Base-by-base conservation (phyloP, 2,797 vertebrate species). In the Sebastes wilsoni region DNA sequence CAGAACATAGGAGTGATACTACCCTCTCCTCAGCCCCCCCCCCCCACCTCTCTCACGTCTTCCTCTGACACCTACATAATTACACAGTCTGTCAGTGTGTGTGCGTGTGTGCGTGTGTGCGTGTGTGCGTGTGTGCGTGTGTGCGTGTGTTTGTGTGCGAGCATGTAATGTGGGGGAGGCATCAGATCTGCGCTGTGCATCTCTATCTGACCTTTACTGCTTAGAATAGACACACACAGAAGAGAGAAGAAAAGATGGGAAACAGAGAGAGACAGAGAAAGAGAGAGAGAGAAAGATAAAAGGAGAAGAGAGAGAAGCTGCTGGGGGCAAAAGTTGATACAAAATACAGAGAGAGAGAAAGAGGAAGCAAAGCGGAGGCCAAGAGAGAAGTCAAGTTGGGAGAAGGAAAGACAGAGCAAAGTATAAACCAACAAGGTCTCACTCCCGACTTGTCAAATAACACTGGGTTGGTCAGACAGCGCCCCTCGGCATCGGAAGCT, bases 181-280 rank as follows among this genome's bases (percentile, higher is more conserved):
- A 72, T 86, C 89, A 89, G 88, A 92, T 85, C 91, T 64, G 82
- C 28, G 80, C 92, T 85, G 91, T 82, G 92, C 93, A 92, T 93
- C 90, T 86, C 84, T 82, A 92, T 94, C 91, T 95, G 93, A 95
- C 94, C 94, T 94, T 91, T 94, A 76, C 83, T 23, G 89, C 92
- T 92, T 20, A 86, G 92, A 94, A 95, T 90, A 94, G 88, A 87
- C 60, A 28, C 52, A 67, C 68, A 80, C 20, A 54, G 23, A 54
- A 36, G 61, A 85, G 36, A 80, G 54, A 88, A 64, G 82, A 79
- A 66, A 32, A 59, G 67, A 80, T 23, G 68, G 79, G 6, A 72
- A 72, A 73, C 38, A 11, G 68, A 87, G 20, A 25, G 22, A 72
- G 77, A 75, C 1, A 2, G 54, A n/a, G 36, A 56, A 10, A n/a